A percentile compares a stretch with the other conserved stretches of the same genome.
Evolutionary conservation across 2,113 vertebrate species (phyloP).

Genomic region (Aphyosemion australe): DNA sequence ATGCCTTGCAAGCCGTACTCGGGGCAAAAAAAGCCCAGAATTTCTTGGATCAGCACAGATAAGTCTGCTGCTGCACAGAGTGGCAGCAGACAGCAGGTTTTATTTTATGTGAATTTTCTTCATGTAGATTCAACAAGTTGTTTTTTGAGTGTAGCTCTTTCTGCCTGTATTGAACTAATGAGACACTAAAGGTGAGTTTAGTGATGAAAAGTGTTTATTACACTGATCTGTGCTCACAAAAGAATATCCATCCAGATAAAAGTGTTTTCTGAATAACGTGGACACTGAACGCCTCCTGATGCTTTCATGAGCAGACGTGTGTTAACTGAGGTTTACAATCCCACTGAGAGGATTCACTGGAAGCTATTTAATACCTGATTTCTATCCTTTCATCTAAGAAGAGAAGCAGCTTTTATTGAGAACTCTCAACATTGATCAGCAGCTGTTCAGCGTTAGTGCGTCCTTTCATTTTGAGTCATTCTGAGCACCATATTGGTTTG

Average conservation of each 20-base stretch:
- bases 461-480: neutral
- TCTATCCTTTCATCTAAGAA: neutral
- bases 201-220: constrained; percentile 28
- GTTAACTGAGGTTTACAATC: neutral
- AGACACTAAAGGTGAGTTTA: neutral
- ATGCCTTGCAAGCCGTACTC: too few relatives aligned
- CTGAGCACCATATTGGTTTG: neutral
- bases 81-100: neutral
- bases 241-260: constrained; percentile 5
- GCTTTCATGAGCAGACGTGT: constrained; percentile 2
- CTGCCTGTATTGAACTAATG: constrained; percentile 14
- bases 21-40: too few relatives aligned
- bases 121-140: neutral
- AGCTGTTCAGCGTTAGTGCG: neutral
- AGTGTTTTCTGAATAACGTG: constrained; percentile 1
- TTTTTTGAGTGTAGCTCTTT: neutral
- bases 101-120: neutral
- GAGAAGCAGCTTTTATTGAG: neutral
- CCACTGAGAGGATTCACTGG: neutral
- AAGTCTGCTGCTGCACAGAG: too few relatives aligned
- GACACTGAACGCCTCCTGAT: neutral
- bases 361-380: neutral
- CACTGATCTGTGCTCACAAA: neutral
- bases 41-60: too few relatives aligned
- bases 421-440: neutral